Conservation (phyloP, 1,140 invertebrate species). For the Bombus vancouverensis region DNA sequence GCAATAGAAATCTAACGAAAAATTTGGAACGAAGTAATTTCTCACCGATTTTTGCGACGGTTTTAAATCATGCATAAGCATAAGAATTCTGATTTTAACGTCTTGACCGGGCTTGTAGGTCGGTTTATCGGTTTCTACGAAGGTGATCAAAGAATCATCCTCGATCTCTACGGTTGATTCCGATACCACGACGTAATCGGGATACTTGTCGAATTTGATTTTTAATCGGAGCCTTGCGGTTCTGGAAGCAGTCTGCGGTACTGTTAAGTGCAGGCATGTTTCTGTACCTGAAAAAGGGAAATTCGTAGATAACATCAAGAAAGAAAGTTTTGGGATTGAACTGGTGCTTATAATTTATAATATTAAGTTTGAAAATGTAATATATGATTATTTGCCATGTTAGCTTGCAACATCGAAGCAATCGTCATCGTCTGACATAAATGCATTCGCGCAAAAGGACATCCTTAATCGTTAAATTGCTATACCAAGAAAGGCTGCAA, state of each 20-base stretch:
- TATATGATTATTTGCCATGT: not conserved
- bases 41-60: slow-evolving; percentile 81
- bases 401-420: not conserved
- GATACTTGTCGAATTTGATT: slow-evolving; percentile 82
- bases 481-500: slow-evolving; percentile 8
- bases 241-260: slow-evolving; percentile 75
- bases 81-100: slow-evolving; percentile 83
- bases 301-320: not conserved
- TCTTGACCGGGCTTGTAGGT: slow-evolving; percentile 86
- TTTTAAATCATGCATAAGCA: slow-evolving; percentile 82
- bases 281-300: slow-evolving; percentile 68
- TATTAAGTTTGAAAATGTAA: not conserved
- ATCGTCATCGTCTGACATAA: not conserved
- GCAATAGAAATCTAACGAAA: not conserved
- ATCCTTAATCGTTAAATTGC: slow-evolving; percentile 22
- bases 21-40: slow-evolving; percentile 1
- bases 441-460: not conserved
- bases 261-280: slow-evolving; percentile 77
- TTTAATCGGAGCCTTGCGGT: slow-evolving; percentile 81
- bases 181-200: slow-evolving; percentile 81
- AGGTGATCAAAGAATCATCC: slow-evolving; percentile 81
- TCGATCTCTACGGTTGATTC: slow-evolving; percentile 79
- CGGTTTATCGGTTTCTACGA: slow-evolving; percentile 84
- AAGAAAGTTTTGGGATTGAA: not conserved
- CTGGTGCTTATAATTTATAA: not conserved